Evolutionary conservation across 2,797 vertebrate species (phyloP), one percentile per base, ranked within the genome.

Genomic region (Urosaurus nigricauda): DNA sequence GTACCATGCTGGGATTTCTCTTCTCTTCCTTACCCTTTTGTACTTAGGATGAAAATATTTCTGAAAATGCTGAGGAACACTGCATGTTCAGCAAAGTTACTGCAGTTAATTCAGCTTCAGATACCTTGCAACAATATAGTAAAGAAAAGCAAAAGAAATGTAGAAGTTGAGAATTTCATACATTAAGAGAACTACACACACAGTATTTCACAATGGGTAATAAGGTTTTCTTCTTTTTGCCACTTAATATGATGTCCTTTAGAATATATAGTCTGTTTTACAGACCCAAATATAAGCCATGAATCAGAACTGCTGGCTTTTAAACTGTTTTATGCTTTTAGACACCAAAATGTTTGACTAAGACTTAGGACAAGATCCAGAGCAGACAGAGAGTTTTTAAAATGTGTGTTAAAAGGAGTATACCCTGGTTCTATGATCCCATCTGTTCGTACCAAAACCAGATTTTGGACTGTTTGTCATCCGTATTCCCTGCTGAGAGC

Each of bases 121-220:
- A 92, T 88, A 86, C 89, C 87, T 88, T 63, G 51, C 65, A 91
- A 84, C 68, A 53, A 88, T 68, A 79, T 0, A 92, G 92, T 91
- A 88, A 19, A 84, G 91, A 75, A 74, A 88, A 92, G 91, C 78
- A 71, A 88, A 93, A 90, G 85, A 89, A 85, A 87, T 47, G 40
- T 32, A 16, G 53, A 75, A 43, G 16, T 47, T 60, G 65, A 68
- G 63, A 75, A 51, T 19, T 63, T 40, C n/a, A 19, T 8, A 87
- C 60, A 74, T 91, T 88, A 0, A 1, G 74, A 92, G 9, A 91
- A 88, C 17, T 89, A 87, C 16, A 71, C 88, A 32, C 5, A 87
- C 65, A 77, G 86, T 88, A 90, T 86, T 93, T 86, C 87, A 11
- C 85, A 75, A 90, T 51, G 47, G 47, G 47, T 8, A 51, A 51